Percentiles rank a stretch among this genome's conserved stretches.
These are phyloP conservation scores for Lampris megalopsis DNA, from an alignment of 2,113 vertebrate species.

Conservation along the genomic window DNA sequence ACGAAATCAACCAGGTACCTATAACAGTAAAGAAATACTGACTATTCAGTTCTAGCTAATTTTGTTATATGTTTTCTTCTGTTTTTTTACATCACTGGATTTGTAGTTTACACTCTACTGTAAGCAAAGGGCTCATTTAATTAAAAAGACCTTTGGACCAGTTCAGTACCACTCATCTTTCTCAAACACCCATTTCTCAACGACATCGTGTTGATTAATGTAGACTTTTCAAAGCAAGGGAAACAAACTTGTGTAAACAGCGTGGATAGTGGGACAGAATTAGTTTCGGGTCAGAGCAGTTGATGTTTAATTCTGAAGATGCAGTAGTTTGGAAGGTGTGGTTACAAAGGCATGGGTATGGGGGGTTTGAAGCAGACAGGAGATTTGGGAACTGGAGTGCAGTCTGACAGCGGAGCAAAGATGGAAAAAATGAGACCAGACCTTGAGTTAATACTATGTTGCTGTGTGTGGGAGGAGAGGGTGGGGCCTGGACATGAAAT, in stretches of 20 bases:
- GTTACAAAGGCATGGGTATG: background rate
- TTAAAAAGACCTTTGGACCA: background rate
- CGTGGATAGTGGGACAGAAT: slow-evolving; percentile 26
- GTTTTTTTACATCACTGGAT: background rate
- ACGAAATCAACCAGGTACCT: slow-evolving; percentile 85
- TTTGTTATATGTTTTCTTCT: background rate
- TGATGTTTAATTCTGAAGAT: slow-evolving; percentile 42
- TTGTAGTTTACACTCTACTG: background rate
- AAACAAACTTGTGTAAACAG: slow-evolving; percentile 44
- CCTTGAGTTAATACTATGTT: slow-evolving; percentile 47
- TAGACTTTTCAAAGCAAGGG: slow-evolving; percentile 36
- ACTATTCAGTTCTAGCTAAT: background rate
- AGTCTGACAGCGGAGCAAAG: slow-evolving; percentile 51
- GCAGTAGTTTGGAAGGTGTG: slow-evolving; percentile 4
- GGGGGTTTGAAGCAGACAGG: slow-evolving; percentile 36
- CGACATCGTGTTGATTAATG: slow-evolving; percentile 30
- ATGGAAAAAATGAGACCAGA: slow-evolving; percentile 68
- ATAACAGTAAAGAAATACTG: background rate
- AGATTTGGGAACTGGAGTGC: slow-evolving; percentile 52
- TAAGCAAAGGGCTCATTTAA: background rate
- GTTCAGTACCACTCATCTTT: background rate
- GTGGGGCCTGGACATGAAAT: slow-evolving; percentile 46
- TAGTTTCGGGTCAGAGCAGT: slow-evolving; percentile 29
- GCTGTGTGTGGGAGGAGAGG: slow-evolving; percentile 67
- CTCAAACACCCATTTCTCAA: background rate